Base-by-base conservation (phyloP, 2,888 invertebrate genomes). In the Caenorhabditis virilis region DNA sequence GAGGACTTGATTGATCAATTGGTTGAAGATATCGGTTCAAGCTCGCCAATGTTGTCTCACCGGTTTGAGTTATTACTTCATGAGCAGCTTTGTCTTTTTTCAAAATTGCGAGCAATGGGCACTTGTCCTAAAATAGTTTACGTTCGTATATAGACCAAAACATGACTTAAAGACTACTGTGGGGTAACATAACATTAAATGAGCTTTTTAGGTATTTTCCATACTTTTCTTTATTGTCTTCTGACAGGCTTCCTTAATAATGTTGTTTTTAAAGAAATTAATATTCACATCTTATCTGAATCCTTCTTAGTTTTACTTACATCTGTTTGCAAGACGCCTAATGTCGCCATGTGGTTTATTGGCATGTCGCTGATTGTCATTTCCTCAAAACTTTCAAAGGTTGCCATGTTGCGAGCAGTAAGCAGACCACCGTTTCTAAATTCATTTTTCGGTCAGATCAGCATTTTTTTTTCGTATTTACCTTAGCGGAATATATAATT, bases 301-400 rank as follows among this genome's bases (percentile, higher is more conserved):
- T n/a, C n/a, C n/a, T n/a, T n/a, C n/a, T n/a, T n/a, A n/a, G n/a
- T 13, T 23, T 15, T 16, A 23, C 20, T 45, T 45, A 73, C 74
- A 33, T 75, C 75, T 9, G 72, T 59, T 41, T 75, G 73, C 9
- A 75, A 41, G 18, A 75, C 57, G 0, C 75, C 75, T 2, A 75
- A 50, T 4, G 73, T 72, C 3, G 72, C 69, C 36, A 68, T 69
- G 20, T 74, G 73, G 38, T 72, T 72, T 42, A 75, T 33, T 3
- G 73, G 67, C 22, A 51, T 62, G 16, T 71, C 71, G 18, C 58
- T 54, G 15, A 58, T 39, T 13, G 52, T 46, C 23, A 57, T 30
- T 18, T 70, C 66, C 9, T 72, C 64, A 25, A 60, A 65, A 33
- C 56, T 65, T 15, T 72, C 73, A 35, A 71, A 46, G 4, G 58